Percentiles rank a stretch among this genome's conserved stretches.
Conservation (phyloP, 30 jellyfish, hydroid and myxozoan genomes). For the Catostylus mosaicus region DNA sequence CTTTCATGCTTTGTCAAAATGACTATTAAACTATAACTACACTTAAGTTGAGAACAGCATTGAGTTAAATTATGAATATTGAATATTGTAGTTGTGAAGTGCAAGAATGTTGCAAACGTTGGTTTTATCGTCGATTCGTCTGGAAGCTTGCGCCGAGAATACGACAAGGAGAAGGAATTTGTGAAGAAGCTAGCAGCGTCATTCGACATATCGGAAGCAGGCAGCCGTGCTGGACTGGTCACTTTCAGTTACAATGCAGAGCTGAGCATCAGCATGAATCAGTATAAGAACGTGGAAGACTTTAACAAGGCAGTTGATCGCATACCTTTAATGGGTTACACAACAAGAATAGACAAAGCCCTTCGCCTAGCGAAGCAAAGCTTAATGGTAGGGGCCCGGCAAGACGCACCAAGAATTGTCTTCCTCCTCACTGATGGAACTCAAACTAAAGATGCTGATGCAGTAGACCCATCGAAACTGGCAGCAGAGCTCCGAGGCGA, state of each 20-base stretch:
- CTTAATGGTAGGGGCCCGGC: slow-evolving; percentile 65
- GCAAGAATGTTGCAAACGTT: slow-evolving; percentile 53
- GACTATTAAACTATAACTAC: too few relatives aligned
- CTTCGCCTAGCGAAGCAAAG: slow-evolving; percentile 69
- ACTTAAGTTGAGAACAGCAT: too few relatives aligned
- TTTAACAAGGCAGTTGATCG: slow-evolving; percentile 75
- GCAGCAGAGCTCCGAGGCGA: slow-evolving; percentile 70
- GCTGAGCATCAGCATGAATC: slow-evolving; percentile 73
- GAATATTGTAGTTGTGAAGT: slow-evolving; percentile 1
- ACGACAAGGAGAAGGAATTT: slow-evolving; percentile 65
- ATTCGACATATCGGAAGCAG: slow-evolving; percentile 50
- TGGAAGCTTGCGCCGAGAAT: slow-evolving; percentile 70
- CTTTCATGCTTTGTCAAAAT: too few relatives aligned
- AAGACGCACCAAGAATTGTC: slow-evolving; percentile 62
- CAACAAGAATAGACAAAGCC: slow-evolving; percentile 90
- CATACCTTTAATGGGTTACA: slow-evolving; percentile 76
- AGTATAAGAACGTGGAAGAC: slow-evolving; percentile 45
- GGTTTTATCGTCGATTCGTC: slow-evolving; percentile 80
- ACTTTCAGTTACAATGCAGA: slow-evolving; percentile 81
- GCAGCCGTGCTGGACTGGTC: slow-evolving; percentile 81
- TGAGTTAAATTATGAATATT: too few relatives aligned
- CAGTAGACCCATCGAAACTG: slow-evolving; percentile 66
- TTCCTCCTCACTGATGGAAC: slow-evolving; percentile 88
- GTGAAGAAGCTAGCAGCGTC: slow-evolving; percentile 37
- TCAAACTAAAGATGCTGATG: slow-evolving; percentile 75